These are phyloP conservation scores for Dusona sp. DNA, from an alignment of 2,888 invertebrate genomes.

Conservation along the genomic window DNA sequence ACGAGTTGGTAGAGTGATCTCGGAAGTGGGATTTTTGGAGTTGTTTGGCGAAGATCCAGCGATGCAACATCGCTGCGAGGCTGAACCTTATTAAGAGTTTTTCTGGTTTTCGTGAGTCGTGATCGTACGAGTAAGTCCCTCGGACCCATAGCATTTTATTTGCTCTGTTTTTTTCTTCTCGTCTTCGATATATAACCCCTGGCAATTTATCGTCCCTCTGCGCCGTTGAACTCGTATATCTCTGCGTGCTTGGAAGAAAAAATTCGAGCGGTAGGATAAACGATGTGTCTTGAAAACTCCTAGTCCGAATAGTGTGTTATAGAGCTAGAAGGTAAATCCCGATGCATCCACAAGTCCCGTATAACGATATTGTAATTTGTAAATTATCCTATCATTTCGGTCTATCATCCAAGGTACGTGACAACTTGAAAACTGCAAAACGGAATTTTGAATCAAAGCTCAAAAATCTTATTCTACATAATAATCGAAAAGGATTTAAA, in stretches of 20 bases:
- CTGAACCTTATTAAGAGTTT: constrained; percentile 17
- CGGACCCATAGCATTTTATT: constrained; percentile 1
- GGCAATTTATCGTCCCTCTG: constrained; percentile 53
- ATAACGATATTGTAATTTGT: no score
- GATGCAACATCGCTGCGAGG: constrained; percentile 12
- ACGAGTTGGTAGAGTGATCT: constrained; percentile 28
- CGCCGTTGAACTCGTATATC: constrained; percentile 33
- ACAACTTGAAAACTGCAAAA: no score
- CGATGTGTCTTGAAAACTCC: constrained; percentile 4
- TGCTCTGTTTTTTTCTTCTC: constrained; percentile 20
- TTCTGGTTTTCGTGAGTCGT: constrained; percentile 9
- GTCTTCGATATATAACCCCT: constrained; percentile 21
- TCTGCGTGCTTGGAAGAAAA: constrained; percentile 12
- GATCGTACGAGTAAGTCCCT: constrained; percentile 22
- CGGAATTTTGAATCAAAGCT: no score
- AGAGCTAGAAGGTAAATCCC: not conserved
- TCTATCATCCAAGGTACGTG: no score
- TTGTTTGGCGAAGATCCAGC: constrained; percentile 39
- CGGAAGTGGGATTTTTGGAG: constrained; percentile 15
- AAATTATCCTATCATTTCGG: no score
- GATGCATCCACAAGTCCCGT: not conserved
- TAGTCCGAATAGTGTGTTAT: not conserved
- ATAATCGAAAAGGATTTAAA: no score
- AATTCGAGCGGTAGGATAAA: constrained; percentile 38
- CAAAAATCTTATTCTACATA: no score